A percentile compares a stretch with the other conserved stretches of the same genome.
These are phyloP conservation scores for Ferrisia virgata DNA, from an alignment of 2,888 invertebrate species.

Conservation along the genomic window DNA sequence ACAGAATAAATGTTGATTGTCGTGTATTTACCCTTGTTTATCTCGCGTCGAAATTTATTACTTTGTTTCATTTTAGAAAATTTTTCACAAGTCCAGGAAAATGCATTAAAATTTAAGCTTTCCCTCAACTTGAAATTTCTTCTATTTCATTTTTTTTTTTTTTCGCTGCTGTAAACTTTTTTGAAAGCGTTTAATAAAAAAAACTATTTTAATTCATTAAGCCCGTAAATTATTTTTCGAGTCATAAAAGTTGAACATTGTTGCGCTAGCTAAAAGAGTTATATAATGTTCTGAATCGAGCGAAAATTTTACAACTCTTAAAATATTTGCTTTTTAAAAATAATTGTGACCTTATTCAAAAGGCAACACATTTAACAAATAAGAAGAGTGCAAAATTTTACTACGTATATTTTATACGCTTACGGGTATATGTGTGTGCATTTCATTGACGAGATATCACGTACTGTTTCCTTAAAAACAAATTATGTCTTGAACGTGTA, in stretches of 20 bases:
- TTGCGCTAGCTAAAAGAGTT: neutral
- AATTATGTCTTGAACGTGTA: neutral
- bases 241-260: neutral
- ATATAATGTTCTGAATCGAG: neutral
- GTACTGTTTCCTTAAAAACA: neutral
- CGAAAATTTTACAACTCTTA: neutral
- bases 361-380: neutral
- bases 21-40: neutral
- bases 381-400: neutral
- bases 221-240: neutral
- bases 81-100: neutral
- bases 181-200: neutral
- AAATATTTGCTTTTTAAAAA: neutral
- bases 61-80: neutral
- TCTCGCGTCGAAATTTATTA: neutral
- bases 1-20: neutral
- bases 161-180: neutral
- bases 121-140: neutral
- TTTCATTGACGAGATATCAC: neutral
- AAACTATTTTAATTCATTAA: neutral
- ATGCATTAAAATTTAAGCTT: neutral
- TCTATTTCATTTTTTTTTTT: neutral
- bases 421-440: no score
- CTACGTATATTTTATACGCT: no score
- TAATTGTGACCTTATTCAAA: neutral